Base-by-base conservation (phyloP, 2,888 invertebrate genomes). In the Globia sparganii region DNA sequence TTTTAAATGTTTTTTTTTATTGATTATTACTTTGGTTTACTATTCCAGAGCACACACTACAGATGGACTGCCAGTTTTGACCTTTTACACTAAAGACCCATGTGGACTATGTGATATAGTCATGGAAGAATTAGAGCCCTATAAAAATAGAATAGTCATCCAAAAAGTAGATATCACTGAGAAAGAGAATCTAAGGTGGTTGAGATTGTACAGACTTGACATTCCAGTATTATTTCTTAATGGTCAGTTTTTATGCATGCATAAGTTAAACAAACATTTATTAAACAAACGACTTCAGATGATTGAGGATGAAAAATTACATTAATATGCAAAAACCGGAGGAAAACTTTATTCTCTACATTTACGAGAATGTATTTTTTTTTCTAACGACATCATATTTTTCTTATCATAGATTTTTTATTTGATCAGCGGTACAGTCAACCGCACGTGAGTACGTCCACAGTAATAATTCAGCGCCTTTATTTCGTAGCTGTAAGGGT, bases 201-300 rank as follows among this genome's bases (percentile, higher is more conserved):
- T 98, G 78, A 97, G 97, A 79, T 95, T 98, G 66, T 99, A 98
- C 91, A 97, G 98, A 84, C 97, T 98, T 91, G 99, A 99, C 91
- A 99, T 99, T 91, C 99, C 99, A 62, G 99, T 99, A 15, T 94
- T 99, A 86, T 98, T 99, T 94, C 96, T 99, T 13, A 98, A 99
- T 94, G 98, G 98, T 9, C 97, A 98, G 88, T 99, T 97, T 94
- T 96, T 99, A 66, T 98, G 98, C 91, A 98, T 98, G 97, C 98
- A 98, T 92, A 97, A 94, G 80, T 95, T 98, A 85, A 97, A 98
- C 93, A 95, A 93, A 77, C 92, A 95, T 68, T 91, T 97, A 77
- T 95, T 98, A 86, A 94, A 97, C 73, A 95, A 86, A 86, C 95
- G 97, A 90, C 92, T 98, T 67, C 84, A 90, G 85, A 91, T 92